Conservation (phyloP, 2,797 vertebrate genomes). For the Hydrophis major region DNA sequence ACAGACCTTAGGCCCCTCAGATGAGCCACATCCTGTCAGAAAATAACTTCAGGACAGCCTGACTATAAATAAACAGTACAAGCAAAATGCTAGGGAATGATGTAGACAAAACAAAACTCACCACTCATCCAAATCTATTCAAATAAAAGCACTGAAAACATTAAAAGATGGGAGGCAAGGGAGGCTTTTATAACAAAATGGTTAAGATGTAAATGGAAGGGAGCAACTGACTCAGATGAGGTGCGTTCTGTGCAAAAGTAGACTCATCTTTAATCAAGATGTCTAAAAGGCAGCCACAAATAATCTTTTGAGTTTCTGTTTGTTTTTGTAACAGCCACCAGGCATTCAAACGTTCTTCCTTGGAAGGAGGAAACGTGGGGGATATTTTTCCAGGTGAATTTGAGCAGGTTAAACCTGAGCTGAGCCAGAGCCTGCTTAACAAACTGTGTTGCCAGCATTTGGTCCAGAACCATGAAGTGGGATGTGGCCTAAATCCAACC, state of each 20-base stretch:
- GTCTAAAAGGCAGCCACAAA: neutral
- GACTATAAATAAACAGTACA: neutral
- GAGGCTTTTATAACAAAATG: neutral
- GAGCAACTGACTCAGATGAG: neutral
- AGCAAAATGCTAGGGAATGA: neutral
- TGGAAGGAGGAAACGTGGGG: neutral
- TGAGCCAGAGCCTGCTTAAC: neutral
- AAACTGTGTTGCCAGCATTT: neutral
- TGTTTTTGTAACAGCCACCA: neutral
- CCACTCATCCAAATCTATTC: neutral
- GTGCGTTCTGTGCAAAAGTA: neutral
- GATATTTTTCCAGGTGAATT: neutral
- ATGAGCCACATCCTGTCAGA: neutral
- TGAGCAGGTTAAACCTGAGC: neutral
- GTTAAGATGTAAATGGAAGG: neutral
- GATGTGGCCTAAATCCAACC: neutral
- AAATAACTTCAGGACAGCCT: neutral
- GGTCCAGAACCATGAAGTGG: neutral
- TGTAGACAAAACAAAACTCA: neutral
- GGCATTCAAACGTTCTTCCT: neutral
- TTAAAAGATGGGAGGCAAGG: neutral
- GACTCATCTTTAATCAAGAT: neutral
- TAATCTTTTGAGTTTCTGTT: neutral
- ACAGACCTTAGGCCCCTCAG: neutral
- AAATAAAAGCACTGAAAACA: neutral